Base-by-base conservation (phyloP, 2,888 invertebrate genomes). In the Caenorhabditis sp. region DNA sequence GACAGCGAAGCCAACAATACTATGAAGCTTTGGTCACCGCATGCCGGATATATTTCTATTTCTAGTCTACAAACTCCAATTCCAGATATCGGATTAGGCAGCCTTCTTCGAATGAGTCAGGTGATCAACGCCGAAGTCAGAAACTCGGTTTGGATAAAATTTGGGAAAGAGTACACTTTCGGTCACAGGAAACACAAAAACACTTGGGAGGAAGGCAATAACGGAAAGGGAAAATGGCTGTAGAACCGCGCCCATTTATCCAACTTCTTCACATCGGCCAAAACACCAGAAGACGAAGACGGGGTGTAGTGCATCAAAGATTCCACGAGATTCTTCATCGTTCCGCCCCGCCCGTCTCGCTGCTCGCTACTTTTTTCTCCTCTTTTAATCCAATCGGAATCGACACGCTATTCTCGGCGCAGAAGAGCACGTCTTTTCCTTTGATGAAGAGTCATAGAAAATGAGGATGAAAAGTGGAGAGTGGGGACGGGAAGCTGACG, bases 351-450 rank as follows among this genome's bases (percentile, higher is more conserved):
- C 27, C 30, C 26, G 32, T 37, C 27, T 22, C 35, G 15, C 24
- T 26, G 27, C 46, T 11, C 13, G 1, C 39, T 53, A 53, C 53
- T 53, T 53, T 50, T 27, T 39, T 30, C 30, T 35, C 9, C 53
- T 37, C 61, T 62, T 52, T 62, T 62, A 62, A 62, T 62, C 62
- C 62, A 62, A 62, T 62, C 62, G 50, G 52, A 62, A 50, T 30
- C 27, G 62, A 30, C 53, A 53, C 39, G 37, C 53, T 53, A 53
- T 53, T 53, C 53, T 53, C 35, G 53, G 52, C 27, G 46, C 26
- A 30, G n/a, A 32, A n/a, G 15, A n/a, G 7, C 15, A 7, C 41
- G n/a, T 41, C 41, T 6, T 6, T 30, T 48, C 27, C 27, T 30
- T 27, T 15, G 48, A 27, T 30, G 48, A 27, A 27, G 48, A 48